Base-by-base conservation (phyloP, 1,140 invertebrate species). In the Drosophila nebulosa region DNA sequence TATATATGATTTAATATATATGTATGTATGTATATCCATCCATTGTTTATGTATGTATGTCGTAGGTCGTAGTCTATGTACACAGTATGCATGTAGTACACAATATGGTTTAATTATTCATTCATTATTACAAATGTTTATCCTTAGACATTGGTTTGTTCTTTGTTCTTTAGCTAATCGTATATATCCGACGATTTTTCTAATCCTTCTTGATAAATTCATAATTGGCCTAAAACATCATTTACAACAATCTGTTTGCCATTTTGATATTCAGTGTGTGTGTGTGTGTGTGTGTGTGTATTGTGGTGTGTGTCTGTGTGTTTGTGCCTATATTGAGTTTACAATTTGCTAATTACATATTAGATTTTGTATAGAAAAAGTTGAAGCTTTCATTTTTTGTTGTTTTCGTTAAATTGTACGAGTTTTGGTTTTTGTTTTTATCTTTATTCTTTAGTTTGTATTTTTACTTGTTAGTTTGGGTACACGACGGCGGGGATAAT, bases 401-500 rank as follows among this genome's bases (percentile, higher is more conserved):
- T 18, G 39, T 59, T 30, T 77, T 64, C 61, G 32, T 57, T 56
- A 35, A 57, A 61, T 70, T 70, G 14, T 69, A 69, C 21, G 53
- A 64, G 50, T 75, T 72, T 39, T 65, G 52, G 21, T 63, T 46
- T 30, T 27, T 30, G 7, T 30, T 2, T 30, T 42, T 60, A 56
- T 72, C 27, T 35, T 61, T 59, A 74, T 68, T 30, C 70, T 32
- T 73, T 74, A 73, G 69, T 68, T 76, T 75, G 26, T 52, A 74
- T 67, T 72, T 62, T 72, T 62, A 59, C 16, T 65, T 32, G 51
- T 51, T 52, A 50, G 32, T 57, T 88, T 74, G 81, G 81, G 81
- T 86, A 86, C 83, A 88, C 81, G 81, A 86, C 81, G 81, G 81
- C 81, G 81, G 81, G 81, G 81, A 86, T 86, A 86, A 86, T 86